Percentiles rank a stretch among this genome's conserved stretches.
phyloP scores from a whole-genome alignment of 2,797 vertebrate genomes.

The Garrulus glandarius region DNA sequence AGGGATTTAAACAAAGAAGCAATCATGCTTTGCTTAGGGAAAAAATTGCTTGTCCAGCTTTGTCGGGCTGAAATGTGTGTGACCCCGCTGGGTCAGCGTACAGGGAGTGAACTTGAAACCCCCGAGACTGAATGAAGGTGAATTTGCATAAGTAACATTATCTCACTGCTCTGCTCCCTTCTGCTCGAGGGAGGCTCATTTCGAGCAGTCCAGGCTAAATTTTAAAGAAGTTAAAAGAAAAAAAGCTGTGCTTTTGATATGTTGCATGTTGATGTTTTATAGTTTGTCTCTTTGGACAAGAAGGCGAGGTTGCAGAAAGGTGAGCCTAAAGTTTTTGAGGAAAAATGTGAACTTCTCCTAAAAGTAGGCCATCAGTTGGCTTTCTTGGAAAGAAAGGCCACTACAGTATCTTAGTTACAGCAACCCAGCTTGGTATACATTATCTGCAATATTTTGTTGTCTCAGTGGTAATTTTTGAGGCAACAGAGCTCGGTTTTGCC shows the following conservation, averaged over 20 bases:
- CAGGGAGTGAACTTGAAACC: not conserved
- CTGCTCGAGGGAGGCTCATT: not conserved
- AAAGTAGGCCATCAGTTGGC: not conserved
- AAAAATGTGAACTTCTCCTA: not conserved
- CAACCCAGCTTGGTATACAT: not conserved
- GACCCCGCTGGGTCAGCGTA: not conserved
- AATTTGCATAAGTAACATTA: not conserved
- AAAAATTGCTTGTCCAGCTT: not conserved
- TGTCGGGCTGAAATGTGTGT: not conserved
- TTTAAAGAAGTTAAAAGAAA: not conserved
- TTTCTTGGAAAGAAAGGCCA: not conserved
- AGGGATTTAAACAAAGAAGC: not conserved
- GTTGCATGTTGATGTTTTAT: rapidly evolving
- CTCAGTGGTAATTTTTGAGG: not conserved
- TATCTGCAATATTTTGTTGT: not conserved
- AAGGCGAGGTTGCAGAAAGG: not conserved
- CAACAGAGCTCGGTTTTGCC: not conserved
- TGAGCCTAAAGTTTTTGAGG: not conserved
- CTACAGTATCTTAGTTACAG: not conserved
- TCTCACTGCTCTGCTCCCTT: not conserved
- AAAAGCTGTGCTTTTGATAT: not conserved
- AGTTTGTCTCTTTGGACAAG: not conserved
- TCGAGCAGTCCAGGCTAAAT: not conserved
- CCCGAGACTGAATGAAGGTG: not conserved
- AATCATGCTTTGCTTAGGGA: slow-evolving; percentile 1